Evolutionary conservation across 2,888 invertebrate genomes (phyloP).

Genomic region (Xanthorhoe designata): DNA sequence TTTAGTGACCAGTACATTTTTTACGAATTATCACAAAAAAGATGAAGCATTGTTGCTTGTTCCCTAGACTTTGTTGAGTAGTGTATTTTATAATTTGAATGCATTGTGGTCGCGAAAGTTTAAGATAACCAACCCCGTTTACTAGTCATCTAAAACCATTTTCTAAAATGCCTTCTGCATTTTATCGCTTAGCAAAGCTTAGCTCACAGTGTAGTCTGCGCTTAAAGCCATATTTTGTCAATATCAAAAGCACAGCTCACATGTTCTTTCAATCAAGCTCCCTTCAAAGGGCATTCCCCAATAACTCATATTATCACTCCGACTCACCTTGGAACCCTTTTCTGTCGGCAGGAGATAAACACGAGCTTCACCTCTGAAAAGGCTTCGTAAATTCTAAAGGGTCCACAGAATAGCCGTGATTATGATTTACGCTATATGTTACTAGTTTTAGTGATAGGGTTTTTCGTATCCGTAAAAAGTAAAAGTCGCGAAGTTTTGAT

Average conservation of each 20-base stretch:
- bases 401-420: conserved; percentile 43
- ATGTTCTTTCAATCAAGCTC: conserved; percentile 12
- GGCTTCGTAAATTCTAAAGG: conserved; percentile 35
- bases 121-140: too few relatives aligned
- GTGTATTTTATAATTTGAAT: too few relatives aligned
- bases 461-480: conserved; percentile 14
- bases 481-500: neutral
- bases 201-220: conserved; percentile 26
- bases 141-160: too few relatives aligned
- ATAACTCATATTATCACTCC: conserved; percentile 16
- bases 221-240: neutral
- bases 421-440: conserved; percentile 48
- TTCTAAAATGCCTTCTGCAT: too few relatives aligned
- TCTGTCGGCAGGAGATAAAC: conserved; percentile 24
- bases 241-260: neutral
- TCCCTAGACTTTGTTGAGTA: too few relatives aligned
- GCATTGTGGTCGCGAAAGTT: too few relatives aligned
- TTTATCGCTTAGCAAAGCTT: too few relatives aligned
- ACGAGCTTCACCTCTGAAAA: conserved; percentile 28
- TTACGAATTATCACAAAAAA: too few relatives aligned
- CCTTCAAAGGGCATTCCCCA: conserved; percentile 7
- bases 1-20: too few relatives aligned
- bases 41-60: too few relatives aligned
- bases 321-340: conserved; percentile 15
- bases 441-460: conserved; percentile 33